These are phyloP conservation scores for Ips nitidus DNA, from an alignment of 1,140 invertebrate species.

Conservation along the genomic window DNA sequence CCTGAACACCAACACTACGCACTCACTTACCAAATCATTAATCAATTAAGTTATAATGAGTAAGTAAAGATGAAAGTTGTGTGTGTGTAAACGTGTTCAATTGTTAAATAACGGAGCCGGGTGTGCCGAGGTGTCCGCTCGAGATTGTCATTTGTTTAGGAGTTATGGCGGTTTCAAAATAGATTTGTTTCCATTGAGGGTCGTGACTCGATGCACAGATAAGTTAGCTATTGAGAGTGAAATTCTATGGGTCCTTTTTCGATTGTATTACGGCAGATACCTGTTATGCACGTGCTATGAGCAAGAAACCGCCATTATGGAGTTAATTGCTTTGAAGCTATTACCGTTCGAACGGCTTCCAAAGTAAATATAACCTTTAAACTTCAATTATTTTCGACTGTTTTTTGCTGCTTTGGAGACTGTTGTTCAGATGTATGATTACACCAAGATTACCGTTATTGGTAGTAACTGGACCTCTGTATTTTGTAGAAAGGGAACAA, in stretches of 20 bases:
- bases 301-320: slow-evolving; percentile 9
- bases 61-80: no score
- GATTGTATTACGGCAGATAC: slow-evolving; percentile 17
- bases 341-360: slow-evolving; percentile 1
- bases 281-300: slow-evolving; percentile 30
- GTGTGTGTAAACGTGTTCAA: slow-evolving; percentile 12
- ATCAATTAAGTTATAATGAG: no score
- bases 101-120: slow-evolving; percentile 31
- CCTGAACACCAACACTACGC: no score
- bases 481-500: no score
- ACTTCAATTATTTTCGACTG: no score
- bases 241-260: slow-evolving; percentile 29
- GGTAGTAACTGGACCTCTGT: no score
- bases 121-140: slow-evolving; percentile 25
- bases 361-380: not conserved
- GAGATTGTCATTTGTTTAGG: slow-evolving; percentile 33
- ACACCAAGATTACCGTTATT: no score
- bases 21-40: no score
- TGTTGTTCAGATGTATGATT: no score
- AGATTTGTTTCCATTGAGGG: slow-evolving; percentile 37
- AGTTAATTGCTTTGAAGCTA: slow-evolving; percentile 14
- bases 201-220: slow-evolving; percentile 36
- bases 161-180: slow-evolving; percentile 36
- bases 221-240: slow-evolving; percentile 35
- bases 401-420: no score